A percentile compares a stretch with the other conserved stretches of the same genome.
phyloP scores from a whole-genome alignment of 2,888 invertebrate species.

The Spisula solida region DNA sequence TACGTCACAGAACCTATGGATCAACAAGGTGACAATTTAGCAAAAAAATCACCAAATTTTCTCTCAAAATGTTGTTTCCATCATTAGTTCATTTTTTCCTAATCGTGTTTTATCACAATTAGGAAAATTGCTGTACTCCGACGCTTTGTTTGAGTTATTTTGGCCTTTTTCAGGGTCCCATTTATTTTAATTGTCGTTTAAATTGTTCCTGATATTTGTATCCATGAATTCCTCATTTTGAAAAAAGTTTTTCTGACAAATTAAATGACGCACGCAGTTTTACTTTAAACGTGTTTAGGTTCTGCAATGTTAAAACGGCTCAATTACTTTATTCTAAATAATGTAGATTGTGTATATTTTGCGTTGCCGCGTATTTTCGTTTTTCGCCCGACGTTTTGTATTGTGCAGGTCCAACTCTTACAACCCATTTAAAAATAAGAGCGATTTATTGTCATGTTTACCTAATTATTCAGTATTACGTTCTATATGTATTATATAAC shows the following conservation, averaged over 20 bases:
- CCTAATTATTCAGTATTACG: too few species aligned
- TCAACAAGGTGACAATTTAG: slow-evolving; percentile 44
- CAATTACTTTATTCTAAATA: too few species aligned
- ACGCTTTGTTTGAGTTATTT: background rate
- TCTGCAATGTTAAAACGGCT: background rate
- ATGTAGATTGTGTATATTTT: too few species aligned
- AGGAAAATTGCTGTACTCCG: background rate
- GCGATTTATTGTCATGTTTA: too few species aligned
- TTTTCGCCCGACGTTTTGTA: too few species aligned
- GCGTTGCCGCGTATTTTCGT: too few species aligned
- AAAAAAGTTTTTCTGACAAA: background rate
- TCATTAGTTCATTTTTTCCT: slow-evolving; percentile 12
- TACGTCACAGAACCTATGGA: slow-evolving; percentile 43
- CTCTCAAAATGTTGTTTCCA: background rate
- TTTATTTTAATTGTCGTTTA: background rate
- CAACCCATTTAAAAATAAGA: too few species aligned
- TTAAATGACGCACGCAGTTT: background rate
- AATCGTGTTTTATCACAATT: background rate
- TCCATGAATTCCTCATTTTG: background rate
- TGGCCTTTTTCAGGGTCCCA: background rate
- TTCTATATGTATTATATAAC: too few species aligned
- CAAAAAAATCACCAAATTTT: background rate
- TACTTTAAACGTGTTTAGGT: too few species aligned
- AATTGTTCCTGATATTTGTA: background rate
- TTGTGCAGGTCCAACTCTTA: too few species aligned